Conservation (phyloP, 1,140 invertebrate genomes). For the Drosophila eugracilis region DNA sequence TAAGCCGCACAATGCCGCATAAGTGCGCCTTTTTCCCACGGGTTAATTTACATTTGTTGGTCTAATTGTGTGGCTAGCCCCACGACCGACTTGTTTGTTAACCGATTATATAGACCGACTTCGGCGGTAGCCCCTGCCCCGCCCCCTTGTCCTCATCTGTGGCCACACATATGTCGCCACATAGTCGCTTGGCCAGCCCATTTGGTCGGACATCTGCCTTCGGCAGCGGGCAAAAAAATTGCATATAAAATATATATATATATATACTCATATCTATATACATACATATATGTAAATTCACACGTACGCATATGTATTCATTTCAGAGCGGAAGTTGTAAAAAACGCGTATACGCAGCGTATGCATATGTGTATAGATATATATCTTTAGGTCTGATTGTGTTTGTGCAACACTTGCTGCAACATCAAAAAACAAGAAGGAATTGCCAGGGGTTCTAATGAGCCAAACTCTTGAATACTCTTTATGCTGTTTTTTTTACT, state of each 20-base stretch:
- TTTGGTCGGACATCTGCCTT: conserved; percentile 59
- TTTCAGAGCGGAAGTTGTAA: conserved; percentile 68
- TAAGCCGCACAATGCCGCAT: not conserved
- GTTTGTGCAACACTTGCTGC: conserved; percentile 30
- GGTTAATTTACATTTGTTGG: conserved; percentile 10
- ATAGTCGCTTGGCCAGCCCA: conserved; percentile 69
- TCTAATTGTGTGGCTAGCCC: conserved; percentile 30
- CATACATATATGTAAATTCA: not conserved
- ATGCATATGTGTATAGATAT: conserved; percentile 4
- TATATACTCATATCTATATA: too few species aligned
- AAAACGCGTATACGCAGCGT: conserved; percentile 60
- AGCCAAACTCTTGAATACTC: conserved; percentile 6
- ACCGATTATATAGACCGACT: conserved; percentile 54
- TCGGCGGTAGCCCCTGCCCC: conserved; percentile 5
- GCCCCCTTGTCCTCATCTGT: conserved; percentile 51
- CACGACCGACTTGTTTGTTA: conserved; percentile 40
- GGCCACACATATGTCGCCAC: conserved; percentile 79
- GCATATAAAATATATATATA: conserved; percentile 42
- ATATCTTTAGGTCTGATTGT: conserved; percentile 4
- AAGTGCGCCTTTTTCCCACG: not conserved
- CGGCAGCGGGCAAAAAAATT: conserved; percentile 52
- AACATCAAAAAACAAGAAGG: conserved; percentile 25
- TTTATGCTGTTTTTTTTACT: not conserved
- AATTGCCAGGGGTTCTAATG: not conserved
- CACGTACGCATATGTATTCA: conserved; percentile 1